Evolutionary conservation across 2,797 vertebrate genomes (phyloP).

Genomic region (Argya squamiceps): DNA sequence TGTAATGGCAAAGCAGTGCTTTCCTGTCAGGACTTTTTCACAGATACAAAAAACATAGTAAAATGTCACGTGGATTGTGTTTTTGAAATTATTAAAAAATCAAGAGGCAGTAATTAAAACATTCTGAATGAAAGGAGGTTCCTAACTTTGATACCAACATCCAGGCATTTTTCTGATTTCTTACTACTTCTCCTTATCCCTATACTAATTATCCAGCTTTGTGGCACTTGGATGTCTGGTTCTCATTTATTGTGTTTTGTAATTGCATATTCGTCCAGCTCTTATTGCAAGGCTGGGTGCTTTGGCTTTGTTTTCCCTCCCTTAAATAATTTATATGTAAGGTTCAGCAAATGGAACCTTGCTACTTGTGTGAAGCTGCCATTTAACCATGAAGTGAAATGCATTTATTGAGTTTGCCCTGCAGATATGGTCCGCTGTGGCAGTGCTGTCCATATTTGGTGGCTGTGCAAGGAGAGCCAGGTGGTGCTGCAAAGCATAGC

Average conservation of each 20-base stretch:
- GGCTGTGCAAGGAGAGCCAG: slow-evolving; percentile 97
- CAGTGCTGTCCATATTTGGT: slow-evolving; percentile 92
- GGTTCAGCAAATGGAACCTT: slow-evolving; percentile 74
- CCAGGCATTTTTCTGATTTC: background rate
- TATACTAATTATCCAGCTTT: background rate
- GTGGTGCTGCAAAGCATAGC: slow-evolving; percentile 92
- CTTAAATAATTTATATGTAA: slow-evolving; percentile 80
- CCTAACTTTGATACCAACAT: background rate
- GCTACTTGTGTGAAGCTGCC: slow-evolving; percentile 82
- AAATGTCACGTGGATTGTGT: background rate
- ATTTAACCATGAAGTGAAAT: slow-evolving; percentile 81
- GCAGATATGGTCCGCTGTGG: slow-evolving; percentile 88
- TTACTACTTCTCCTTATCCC: background rate
- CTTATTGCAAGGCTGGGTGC: background rate
- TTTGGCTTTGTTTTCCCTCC: slow-evolving; percentile 6
- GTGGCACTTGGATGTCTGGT: background rate
- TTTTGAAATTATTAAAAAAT: background rate
- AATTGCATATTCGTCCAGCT: background rate
- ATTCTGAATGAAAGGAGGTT: background rate
- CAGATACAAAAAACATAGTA: background rate
- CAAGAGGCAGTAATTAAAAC: background rate
- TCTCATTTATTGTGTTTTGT: slow-evolving; percentile 21
- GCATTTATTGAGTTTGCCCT: slow-evolving; percentile 84
- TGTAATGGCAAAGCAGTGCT: background rate
- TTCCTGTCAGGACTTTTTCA: background rate